Evolutionary conservation across 2,888 invertebrate species (phyloP).

Genomic region (Troilus luridus): DNA sequence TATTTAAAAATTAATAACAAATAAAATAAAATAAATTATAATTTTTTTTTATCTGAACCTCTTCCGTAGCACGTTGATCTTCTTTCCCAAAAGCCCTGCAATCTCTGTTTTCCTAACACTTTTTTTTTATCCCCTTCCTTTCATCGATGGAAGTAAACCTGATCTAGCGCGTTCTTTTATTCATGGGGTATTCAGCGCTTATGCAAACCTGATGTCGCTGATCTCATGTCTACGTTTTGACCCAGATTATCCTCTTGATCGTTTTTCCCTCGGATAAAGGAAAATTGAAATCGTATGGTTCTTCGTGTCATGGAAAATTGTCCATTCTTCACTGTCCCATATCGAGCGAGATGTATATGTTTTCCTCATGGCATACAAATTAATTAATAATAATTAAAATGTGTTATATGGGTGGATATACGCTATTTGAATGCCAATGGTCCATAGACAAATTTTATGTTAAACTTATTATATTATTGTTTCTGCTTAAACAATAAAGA

Average conservation of each 20-base stretch:
- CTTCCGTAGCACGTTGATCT: background rate
- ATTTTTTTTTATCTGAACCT: background rate
- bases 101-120: background rate
- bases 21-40: too few relatives aligned
- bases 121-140: background rate
- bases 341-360: background rate
- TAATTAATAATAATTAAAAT: too few relatives aligned
- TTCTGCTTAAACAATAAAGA: too few relatives aligned
- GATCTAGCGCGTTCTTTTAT: background rate
- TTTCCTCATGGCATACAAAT: too few relatives aligned
- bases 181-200: conserved; percentile 27
- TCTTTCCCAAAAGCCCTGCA: background rate
- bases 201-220: conserved; percentile 20
- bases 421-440: too few relatives aligned
- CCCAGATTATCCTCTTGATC: background rate
- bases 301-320: background rate
- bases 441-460: too few relatives aligned
- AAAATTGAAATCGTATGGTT: background rate
- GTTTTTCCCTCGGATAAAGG: background rate
- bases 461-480: too few relatives aligned
- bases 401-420: too few relatives aligned
- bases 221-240: background rate
- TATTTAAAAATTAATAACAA: too few relatives aligned
- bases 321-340: background rate
- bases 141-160: conserved; percentile 14